Conservation (phyloP, 2,113 vertebrate species). For the Heterochromis multidens region DNA sequence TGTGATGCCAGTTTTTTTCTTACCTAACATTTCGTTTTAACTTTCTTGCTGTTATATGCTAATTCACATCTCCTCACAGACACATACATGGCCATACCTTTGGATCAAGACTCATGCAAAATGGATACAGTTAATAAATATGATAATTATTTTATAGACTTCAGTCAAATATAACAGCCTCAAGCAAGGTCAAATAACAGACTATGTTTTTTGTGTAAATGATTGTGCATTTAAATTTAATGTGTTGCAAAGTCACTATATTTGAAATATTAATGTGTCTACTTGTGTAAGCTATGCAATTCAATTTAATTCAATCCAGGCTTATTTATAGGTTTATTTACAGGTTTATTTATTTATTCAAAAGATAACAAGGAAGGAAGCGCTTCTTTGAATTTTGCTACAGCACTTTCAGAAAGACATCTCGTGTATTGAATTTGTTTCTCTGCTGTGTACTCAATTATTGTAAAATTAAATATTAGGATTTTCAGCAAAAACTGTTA, state of each 20-base stretch:
- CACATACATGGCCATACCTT: background rate
- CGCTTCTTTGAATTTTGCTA: background rate
- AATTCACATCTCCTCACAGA: background rate
- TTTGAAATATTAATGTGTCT: background rate
- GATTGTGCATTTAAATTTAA: background rate
- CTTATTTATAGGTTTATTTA: background rate
- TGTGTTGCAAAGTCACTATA: too few relatives aligned
- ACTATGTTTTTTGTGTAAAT: background rate
- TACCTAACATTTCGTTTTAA: background rate
- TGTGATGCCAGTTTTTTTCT: background rate
- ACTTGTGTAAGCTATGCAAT: too few relatives aligned
- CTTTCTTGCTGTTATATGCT: background rate
- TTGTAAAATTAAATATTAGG: too few relatives aligned
- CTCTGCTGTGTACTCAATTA: too few relatives aligned
- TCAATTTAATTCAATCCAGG: too few relatives aligned
- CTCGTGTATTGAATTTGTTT: too few relatives aligned
- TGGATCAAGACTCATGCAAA: slow-evolving; percentile 35
- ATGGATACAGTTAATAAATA: slow-evolving; percentile 60
- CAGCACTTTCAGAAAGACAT: too few relatives aligned
- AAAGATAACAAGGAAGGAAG: background rate
- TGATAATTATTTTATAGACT: slow-evolving; percentile 49
- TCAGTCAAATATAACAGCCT: slow-evolving; percentile 5
- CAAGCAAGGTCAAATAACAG: background rate
- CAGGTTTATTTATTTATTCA: background rate
- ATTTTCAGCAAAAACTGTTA: too few relatives aligned